Evolutionary conservation across 2,113 vertebrate genomes (phyloP), one percentile per base, ranked within the genome.

Genomic region (Brachionichthys hirsutus): DNA sequence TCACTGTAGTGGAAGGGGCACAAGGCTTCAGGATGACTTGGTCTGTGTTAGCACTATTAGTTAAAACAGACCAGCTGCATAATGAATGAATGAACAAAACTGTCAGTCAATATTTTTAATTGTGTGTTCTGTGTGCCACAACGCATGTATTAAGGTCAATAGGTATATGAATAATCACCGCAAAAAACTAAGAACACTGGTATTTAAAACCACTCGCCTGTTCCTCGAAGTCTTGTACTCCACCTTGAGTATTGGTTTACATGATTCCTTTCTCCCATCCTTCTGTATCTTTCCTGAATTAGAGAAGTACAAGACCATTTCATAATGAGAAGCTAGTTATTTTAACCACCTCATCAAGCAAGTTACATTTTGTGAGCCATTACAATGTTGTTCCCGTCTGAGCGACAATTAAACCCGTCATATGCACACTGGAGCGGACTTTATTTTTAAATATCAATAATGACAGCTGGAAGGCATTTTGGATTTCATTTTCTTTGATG

Each of bases 221-320:
- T 72, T 98, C 85, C 93, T 96, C 81, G 92, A 94, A 16, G 95
- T 98, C 85, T 98, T 98, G 85, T 97, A 96, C 68, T 99, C 97
- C 82, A 98, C 96, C 91, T 98, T 99, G 66, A 98, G 93, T 70
- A 98, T 99, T 9, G 97, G 97, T 88, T 98, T 98, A 89, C 97
- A 99, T 0, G 96, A 93, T 67, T 99, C 97, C 81, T 98, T 98
- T 85, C 91, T 96, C 22, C 94, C 94, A 67, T 98, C 97, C 88
- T 90, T 94, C 62, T 94, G 95, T 87, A 89, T 92, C 88, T 98
- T 99, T 77, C 95, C 97, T 99, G 69, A 40, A 61, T 41, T 12
- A 57, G 2, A 40, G 44, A 46, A 30, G 24, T 8, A 30, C 5
- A 30, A 30, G 24, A 2, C 8, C 24, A 30, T 30, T 30, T 30